A percentile compares a stretch with the other conserved stretches of the same genome.
These are phyloP conservation scores for Tetramorium parvispinum DNA, from an alignment of 1,140 invertebrate species.

Conservation along the genomic window DNA sequence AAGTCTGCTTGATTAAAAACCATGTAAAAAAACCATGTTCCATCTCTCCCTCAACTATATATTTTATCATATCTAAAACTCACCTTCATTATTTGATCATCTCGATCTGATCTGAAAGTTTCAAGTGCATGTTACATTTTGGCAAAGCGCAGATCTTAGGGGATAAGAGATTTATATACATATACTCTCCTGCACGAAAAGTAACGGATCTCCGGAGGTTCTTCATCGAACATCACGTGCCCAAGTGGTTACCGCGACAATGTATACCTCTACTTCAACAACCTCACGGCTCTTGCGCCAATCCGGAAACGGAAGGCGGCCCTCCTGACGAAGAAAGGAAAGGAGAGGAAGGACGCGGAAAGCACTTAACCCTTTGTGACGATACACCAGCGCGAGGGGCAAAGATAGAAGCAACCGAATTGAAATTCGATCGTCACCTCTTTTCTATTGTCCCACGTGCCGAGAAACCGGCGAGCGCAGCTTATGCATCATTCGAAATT, in stretches of 20 bases:
- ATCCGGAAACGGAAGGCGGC: conserved; percentile 84
- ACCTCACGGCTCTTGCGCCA: conserved; percentile 77
- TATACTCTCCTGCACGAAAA: conserved; percentile 66
- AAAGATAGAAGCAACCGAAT: conserved; percentile 62
- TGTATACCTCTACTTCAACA: conserved; percentile 76
- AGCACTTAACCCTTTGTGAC: conserved; percentile 81
- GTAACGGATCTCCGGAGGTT: conserved; percentile 75
- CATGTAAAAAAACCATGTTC: background rate
- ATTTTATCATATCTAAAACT: background rate
- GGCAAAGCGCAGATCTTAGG: conserved; percentile 27
- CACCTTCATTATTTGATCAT: background rate
- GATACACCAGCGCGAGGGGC: conserved; percentile 13
- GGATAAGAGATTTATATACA: conserved; percentile 41
- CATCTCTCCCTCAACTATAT: background rate
- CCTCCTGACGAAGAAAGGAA: conserved; percentile 68
- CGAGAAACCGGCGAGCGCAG: background rate
- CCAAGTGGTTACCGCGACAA: conserved; percentile 79
- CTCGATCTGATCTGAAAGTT: background rate
- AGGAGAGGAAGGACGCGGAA: conserved; percentile 66
- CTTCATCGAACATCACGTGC: conserved; percentile 82
- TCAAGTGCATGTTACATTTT: background rate
- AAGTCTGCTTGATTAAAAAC: background rate
- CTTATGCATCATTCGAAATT: conserved; percentile 13
- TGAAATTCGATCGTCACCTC: conserved; percentile 77
- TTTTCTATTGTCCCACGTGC: conserved; percentile 35